phyloP scores from a whole-genome alignment of 2,888 invertebrate genomes.

The Lumbricus terrestris region DNA sequence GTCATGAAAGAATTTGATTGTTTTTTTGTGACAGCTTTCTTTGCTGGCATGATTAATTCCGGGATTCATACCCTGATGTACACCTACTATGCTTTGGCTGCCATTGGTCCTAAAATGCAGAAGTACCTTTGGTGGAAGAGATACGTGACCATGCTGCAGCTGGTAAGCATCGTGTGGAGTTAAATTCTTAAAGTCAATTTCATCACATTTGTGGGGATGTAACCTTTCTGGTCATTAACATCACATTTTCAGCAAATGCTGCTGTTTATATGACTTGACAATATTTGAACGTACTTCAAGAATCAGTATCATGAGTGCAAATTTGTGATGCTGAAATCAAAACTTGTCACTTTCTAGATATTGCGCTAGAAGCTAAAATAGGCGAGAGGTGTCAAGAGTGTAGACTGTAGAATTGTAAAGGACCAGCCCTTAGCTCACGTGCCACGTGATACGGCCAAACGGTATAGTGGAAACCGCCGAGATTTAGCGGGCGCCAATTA shows the following conservation, averaged over 20 bases:
- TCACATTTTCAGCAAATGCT: not conserved
- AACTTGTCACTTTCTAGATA: too few species aligned
- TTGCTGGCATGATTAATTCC: constrained; percentile 55
- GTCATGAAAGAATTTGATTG: not conserved
- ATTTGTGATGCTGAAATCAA: too few species aligned
- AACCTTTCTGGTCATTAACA: not conserved
- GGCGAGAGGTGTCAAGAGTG: too few species aligned
- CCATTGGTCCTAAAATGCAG: constrained; percentile 55
- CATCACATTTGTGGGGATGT: not conserved
- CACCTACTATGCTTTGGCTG: constrained; percentile 54
- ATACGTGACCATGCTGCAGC: constrained; percentile 56
- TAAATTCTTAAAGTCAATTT: not conserved
- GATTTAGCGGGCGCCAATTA: too few species aligned
- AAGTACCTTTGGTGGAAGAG: constrained; percentile 59
- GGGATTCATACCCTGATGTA: constrained; percentile 58
- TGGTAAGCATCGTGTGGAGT: constrained; percentile 44
- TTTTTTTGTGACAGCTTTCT: constrained; percentile 50
- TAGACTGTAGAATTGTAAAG: too few species aligned
- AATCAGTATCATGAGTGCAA: not conserved
- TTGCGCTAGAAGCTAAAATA: too few species aligned
- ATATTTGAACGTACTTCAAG: not conserved
- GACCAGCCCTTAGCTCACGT: too few species aligned
- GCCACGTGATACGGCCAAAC: too few species aligned
- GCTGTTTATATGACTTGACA: not conserved
- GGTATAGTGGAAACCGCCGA: too few species aligned